Evolutionary conservation across 2,797 vertebrate genomes (phyloP).

Genomic region (Platalea minor): DNA sequence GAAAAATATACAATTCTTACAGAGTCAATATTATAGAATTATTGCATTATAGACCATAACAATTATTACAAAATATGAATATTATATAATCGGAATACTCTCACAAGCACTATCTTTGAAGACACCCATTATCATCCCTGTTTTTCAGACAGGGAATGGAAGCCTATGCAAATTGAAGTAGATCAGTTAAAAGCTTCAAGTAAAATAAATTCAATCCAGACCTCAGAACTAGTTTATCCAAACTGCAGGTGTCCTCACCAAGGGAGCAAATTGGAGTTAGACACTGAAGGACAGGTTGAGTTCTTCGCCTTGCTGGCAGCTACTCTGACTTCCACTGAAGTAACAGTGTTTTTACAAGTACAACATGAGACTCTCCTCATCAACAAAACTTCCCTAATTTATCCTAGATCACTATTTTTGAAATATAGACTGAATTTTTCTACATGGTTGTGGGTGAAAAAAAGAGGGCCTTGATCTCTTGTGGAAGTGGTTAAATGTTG

Average conservation of each 20-base stretch:
- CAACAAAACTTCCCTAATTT: not conserved
- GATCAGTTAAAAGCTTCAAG: not conserved
- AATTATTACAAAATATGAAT: not conserved
- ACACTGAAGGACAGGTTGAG: not conserved
- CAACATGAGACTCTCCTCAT: not conserved
- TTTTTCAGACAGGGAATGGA: not conserved
- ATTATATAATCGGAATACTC: not conserved
- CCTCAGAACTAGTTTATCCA: not conserved
- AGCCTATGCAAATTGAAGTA: not conserved
- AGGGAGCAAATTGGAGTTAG: not conserved
- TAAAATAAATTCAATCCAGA: not conserved
- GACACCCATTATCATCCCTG: not conserved
- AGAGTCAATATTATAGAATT: not conserved
- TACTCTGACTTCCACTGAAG: not conserved
- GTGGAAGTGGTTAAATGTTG: not conserved
- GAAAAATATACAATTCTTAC: not conserved
- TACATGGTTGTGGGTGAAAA: not conserved
- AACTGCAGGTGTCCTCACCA: not conserved
- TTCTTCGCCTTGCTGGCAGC: not conserved
- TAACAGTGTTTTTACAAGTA: not conserved
- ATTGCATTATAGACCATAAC: not conserved
- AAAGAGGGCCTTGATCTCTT: not conserved
- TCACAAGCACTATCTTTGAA: not conserved
- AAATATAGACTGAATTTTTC: not conserved
- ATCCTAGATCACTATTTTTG: not conserved